A percentile compares a stretch with the other conserved stretches of the same genome.
Evolutionary conservation across 2,888 invertebrate genomes (phyloP).

Genomic region (Dolomedes plantarius): DNA sequence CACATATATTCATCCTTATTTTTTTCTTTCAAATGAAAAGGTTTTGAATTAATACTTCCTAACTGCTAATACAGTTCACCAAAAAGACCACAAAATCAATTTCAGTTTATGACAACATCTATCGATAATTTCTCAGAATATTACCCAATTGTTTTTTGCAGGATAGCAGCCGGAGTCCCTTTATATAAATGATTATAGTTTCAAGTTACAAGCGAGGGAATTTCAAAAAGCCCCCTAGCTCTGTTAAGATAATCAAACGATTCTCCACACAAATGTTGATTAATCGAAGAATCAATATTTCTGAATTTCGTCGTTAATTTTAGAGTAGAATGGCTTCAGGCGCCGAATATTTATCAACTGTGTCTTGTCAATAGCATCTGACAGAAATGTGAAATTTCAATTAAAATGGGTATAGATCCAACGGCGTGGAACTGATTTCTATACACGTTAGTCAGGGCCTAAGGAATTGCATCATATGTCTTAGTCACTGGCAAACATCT

Average conservation of each 20-base stretch:
- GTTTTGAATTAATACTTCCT: too few relatives aligned
- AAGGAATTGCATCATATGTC: too few relatives aligned
- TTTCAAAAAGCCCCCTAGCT: neutral
- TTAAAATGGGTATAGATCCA: slow-evolving; percentile 25
- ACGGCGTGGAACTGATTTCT: neutral
- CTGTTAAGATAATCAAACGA: neutral
- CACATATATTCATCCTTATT: too few relatives aligned
- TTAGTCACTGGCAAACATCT: too few relatives aligned
- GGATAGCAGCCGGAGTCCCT: too few relatives aligned
- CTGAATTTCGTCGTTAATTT: slow-evolving; percentile 22
- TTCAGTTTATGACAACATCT: too few relatives aligned
- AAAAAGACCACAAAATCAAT: too few relatives aligned
- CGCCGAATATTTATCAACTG: slow-evolving; percentile 28
- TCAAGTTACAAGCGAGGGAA: neutral
- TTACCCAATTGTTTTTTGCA: too few relatives aligned
- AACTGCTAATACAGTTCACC: too few relatives aligned
- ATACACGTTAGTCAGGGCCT: neutral
- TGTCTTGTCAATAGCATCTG: slow-evolving; percentile 42
- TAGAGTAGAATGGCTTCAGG: neutral
- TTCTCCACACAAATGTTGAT: neutral
- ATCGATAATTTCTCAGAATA: too few relatives aligned
- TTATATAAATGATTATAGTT: neutral
- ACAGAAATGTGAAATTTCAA: slow-evolving; percentile 22
- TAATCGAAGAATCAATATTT: slow-evolving; percentile 29
- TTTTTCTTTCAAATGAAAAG: too few relatives aligned